Conservation (phyloP, 64 coral and sea anemone genomes). For the Pachyseris speciosa region DNA sequence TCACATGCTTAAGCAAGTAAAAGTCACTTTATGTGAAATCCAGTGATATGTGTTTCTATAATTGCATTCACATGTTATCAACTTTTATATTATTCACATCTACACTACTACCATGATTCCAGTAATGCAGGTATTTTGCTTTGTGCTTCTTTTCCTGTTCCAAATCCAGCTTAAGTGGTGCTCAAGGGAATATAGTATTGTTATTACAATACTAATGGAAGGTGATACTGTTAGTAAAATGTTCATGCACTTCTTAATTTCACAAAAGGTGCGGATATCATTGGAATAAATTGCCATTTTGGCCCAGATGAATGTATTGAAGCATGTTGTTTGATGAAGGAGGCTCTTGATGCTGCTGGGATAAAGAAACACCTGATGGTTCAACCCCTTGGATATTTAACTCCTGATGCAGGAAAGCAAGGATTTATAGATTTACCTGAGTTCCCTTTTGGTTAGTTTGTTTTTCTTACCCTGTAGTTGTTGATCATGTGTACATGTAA, state of each 20-base stretch:
- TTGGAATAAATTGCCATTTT: constrained; percentile 97
- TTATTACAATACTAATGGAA: too few species aligned
- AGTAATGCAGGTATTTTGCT: too few species aligned
- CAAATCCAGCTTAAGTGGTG: too few species aligned
- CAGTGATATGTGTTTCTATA: too few species aligned
- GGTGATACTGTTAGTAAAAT: not conserved
- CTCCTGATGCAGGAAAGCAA: constrained; percentile 92
- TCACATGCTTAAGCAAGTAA: too few species aligned
- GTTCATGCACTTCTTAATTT: not conserved
- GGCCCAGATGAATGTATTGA: constrained; percentile 78
- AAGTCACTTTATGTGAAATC: too few species aligned
- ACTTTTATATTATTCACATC: too few species aligned
- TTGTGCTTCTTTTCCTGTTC: too few species aligned
- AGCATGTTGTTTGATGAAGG: constrained; percentile 88
- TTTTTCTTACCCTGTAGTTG: not conserved
- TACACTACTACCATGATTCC: too few species aligned
- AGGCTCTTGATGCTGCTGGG: constrained; percentile 91
- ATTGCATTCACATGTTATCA: too few species aligned
- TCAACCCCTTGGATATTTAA: constrained; percentile 87
- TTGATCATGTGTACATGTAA: too few species aligned
- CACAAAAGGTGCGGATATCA: constrained; percentile 85
- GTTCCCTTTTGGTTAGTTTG: constrained; percentile 91
- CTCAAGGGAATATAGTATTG: too few species aligned
- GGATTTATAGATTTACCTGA: constrained; percentile 99
- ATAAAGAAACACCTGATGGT: constrained; percentile 88